Conservation (phyloP, 2,113 vertebrate species). For the Saimiri boliviensis region DNA sequence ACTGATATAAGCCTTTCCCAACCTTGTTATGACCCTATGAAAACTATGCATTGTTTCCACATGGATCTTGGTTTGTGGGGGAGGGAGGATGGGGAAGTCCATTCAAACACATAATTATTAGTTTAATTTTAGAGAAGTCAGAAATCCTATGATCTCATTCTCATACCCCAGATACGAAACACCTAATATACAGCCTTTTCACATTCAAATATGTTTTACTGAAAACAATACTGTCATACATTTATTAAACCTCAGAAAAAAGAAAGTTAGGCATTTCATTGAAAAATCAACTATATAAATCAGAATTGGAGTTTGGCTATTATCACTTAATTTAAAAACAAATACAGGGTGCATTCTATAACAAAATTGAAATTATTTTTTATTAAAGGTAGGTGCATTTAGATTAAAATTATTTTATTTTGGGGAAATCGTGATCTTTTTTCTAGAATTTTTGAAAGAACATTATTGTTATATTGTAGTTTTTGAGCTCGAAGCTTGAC, state of each 20-base stretch:
- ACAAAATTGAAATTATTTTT: background rate
- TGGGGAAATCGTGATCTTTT: background rate
- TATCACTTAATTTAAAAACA: background rate
- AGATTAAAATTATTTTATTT: background rate
- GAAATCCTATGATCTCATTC: background rate
- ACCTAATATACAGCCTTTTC: background rate
- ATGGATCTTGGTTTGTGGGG: accelerated
- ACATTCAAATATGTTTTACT: background rate
- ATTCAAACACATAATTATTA: background rate
- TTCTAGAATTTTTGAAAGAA: background rate
- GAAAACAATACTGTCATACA: background rate
- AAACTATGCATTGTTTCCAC: background rate
- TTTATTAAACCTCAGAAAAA: background rate
- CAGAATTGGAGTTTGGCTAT: constrained; percentile 10
- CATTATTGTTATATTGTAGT: background rate
- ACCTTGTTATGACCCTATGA: background rate
- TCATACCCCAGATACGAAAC: background rate
- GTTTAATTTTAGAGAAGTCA: background rate
- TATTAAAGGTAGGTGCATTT: background rate
- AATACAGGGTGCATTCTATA: background rate
- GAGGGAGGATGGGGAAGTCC: background rate
- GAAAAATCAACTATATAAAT: background rate
- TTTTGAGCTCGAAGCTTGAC: background rate
- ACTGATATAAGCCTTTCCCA: background rate
- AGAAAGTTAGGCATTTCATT: background rate